A percentile compares a stretch with the other conserved stretches of the same genome.
Evolutionary conservation across 2,113 vertebrate species (phyloP).

Genomic region (Microtus pennsylvanicus): DNA sequence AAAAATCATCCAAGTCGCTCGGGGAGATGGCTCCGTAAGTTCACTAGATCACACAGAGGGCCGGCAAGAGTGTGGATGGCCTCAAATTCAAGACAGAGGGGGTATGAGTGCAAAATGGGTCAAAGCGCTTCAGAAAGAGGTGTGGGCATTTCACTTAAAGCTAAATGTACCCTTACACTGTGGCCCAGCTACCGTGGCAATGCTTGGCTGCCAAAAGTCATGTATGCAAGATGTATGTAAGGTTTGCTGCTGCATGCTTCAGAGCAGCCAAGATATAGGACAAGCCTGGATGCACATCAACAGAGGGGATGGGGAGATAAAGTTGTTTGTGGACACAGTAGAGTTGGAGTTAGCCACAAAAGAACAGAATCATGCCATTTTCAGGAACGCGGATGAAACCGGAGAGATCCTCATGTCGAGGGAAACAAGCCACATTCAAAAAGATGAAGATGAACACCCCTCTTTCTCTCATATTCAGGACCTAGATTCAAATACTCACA

Average conservation of each 20-base stretch:
- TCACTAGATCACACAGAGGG: neutral
- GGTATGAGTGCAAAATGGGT: neutral
- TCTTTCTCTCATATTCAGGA: neutral
- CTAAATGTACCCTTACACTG: neutral
- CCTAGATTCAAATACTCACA: neutral
- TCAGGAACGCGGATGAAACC: neutral
- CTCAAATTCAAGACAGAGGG: neutral
- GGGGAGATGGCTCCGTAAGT: neutral
- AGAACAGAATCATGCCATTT: neutral
- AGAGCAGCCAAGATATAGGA: neutral
- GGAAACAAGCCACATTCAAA: neutral
- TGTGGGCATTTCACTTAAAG: neutral
- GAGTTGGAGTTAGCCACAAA: neutral
- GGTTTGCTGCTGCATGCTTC: neutral
- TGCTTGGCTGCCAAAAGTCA: neutral
- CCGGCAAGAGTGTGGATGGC: neutral
- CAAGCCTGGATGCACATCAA: neutral
- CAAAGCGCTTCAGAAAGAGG: neutral
- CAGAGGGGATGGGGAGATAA: neutral
- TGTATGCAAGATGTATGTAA: neutral
- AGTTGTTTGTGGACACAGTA: neutral
- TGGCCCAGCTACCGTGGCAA: neutral
- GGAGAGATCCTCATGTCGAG: neutral
- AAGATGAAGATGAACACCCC: neutral
- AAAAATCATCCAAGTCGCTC: constrained; percentile 33